Evolutionary conservation across 92 coral and sea anemone species (phyloP).

Genomic region (Siderastrea radians): DNA sequence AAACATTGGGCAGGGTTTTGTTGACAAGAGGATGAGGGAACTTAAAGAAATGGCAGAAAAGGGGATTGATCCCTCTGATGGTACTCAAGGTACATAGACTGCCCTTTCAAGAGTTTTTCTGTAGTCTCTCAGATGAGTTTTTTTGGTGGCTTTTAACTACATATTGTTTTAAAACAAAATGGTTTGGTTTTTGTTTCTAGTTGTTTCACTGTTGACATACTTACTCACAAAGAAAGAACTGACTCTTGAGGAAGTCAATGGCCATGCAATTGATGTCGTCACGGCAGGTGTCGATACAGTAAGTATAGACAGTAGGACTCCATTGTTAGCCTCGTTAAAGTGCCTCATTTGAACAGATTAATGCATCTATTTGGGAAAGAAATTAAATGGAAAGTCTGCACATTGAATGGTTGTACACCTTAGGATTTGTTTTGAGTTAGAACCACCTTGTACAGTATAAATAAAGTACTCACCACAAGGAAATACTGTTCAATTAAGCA

Average conservation of each 20-base stretch:
- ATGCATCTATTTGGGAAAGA: too few species aligned
- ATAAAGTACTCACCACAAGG: too few species aligned
- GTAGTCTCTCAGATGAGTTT: background rate
- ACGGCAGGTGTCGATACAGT: background rate
- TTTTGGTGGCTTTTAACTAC: background rate
- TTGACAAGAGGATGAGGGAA: conserved; percentile 54
- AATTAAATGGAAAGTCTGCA: too few species aligned
- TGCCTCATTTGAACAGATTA: too few species aligned
- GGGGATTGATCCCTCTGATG: conserved; percentile 29
- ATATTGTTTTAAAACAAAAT: too few species aligned
- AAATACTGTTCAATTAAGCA: too few species aligned
- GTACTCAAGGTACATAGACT: background rate
- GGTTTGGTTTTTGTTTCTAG: background rate
- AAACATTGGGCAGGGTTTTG: conserved; percentile 51
- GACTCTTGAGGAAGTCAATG: conserved; percentile 2
- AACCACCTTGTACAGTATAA: too few species aligned
- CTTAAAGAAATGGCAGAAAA: conserved; percentile 37
- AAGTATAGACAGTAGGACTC: background rate
- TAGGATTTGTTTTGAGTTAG: too few species aligned
- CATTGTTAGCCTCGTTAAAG: too few species aligned
- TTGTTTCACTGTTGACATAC: conserved; percentile 63
- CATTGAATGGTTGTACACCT: too few species aligned
- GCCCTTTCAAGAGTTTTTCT: background rate
- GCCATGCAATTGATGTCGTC: background rate
- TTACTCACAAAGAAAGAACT: conserved; percentile 54